Base-by-base conservation (phyloP, 2,888 invertebrate species). In the Agriopis aurantiaria region DNA sequence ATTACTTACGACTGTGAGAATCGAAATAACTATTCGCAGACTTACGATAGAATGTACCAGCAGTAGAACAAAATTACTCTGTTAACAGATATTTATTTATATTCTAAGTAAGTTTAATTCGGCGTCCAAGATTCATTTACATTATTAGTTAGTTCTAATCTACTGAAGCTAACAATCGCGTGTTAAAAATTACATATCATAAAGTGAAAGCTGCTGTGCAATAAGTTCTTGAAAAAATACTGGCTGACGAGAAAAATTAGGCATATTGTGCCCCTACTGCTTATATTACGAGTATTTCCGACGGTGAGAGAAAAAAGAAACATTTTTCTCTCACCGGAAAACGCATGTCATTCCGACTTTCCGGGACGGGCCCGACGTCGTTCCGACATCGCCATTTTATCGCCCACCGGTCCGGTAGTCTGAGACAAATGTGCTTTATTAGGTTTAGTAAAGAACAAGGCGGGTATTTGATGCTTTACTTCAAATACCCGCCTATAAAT, bases 271-370 rank as follows among this genome's bases (percentile, higher is more conserved):
- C 58, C 57, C 68, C 14, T 60, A 69, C 69, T 63, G 65, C 49
- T 12, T 52, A n/a, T 58, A 64, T 17, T 43, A 43, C 8, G 12
- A 48, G 7, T 43, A 59, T 59, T 59, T 49, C 52, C 55, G 17
- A 17, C 52, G 6, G 23, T 49, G 56, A 58, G 69, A 69, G 63
- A 65, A 65, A 72, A 74, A 77, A 76, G 73, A 73, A 72, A 73
- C 67, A 80, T 77, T 79, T 78, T 79, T 80, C 78, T 77, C 75
- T 68, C 68, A 75, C 77, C 84, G 85, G 85, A 85, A 83, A 82
- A 78, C 75, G 73, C 77, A 77, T 78, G 83, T 84, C 85, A 82
- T 80, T 78, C 80, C 76, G 74, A 75, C 77, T 80, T 84, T 85
- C 84, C 85, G 83, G 80, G 73, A 40, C 73, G 69, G 77, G 76